Evolutionary conservation across 2,888 invertebrate species (phyloP), one percentile per base, ranked within the genome.

Genomic region (Pharmacophagus antenor): DNA sequence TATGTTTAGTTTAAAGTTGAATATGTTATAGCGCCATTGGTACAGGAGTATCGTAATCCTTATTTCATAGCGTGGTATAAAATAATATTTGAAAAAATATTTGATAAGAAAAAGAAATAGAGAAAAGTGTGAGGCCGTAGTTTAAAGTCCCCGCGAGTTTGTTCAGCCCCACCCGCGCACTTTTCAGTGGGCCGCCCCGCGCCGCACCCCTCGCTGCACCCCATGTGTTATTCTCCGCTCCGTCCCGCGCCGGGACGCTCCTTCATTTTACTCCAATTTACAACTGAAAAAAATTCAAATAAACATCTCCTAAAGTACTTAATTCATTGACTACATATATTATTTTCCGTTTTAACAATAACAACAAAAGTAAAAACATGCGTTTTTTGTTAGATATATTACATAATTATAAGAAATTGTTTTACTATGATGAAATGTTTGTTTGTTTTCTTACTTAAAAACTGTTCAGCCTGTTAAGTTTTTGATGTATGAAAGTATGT

Each of bases 111-210:
- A 44, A n/a, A 44, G 15, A 44, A 49, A 65, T 73, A 73, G 71
- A 68, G 51, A 65, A 74, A 82, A 72, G 65, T 70, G 51, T 58
- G 47, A 20, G 63, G 67, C 63, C 63, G 69, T 66, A 72, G 71
- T 80, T 84, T 87, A 63, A 76, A 76, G 85, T 84, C 88, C 90
- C 85, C 90, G 90, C 90, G 90, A 90, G 90, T 90, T 90, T 89
- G 90, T 88, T 88, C 89, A 87, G 88, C 88, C 88, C 89, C 88
- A 84, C 88, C 90, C 89, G 89, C 89, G 88, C 86, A 88, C 88
- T 88, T 88, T 88, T 89, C 88, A 87, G 88, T 85, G 88, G 86
- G 88, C 86, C 86, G 77, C 83, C 81, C 74, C 84, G 74, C 88
- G 82, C 82, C 85, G 86, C 84, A 80, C 85, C 87, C 84, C 82